Base-by-base conservation (phyloP, 2,113 vertebrate genomes). In the Actenoides lindsayi region DNA sequence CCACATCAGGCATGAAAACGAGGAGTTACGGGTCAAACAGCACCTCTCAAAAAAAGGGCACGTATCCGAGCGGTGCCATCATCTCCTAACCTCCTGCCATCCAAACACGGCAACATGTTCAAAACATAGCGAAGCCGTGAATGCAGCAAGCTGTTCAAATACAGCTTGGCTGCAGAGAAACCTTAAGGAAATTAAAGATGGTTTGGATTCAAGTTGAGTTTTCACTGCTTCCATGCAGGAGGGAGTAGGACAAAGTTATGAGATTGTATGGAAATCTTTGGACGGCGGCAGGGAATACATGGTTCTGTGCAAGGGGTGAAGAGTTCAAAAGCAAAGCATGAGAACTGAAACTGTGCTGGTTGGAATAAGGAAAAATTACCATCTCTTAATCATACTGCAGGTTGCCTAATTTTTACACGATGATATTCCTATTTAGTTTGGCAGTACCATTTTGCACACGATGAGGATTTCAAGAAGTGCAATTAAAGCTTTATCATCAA, bases 41-140 rank as follows among this genome's bases (percentile, higher is more conserved):
- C 9, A 48, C 71, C 83, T 81, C 46, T 56, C 23, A n/a, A 57
- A 2, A 3, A 31, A 39, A 54, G 64, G 51, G 67, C 27, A 60
- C 2, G 4, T 3, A 35, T 17, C 70, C 14, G 9, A 21, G 41
- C 0, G 18, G 56, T 53, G 71, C 73, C 76, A 67, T 84, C 94
- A 88, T 41, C 67, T 44, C 25, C 33, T 83, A 80, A 89, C 93
- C 91, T 87, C 79, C 93, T n/a, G 91, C 84, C 92, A 87, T n/a
- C 89, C 27, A 60, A 65, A 19, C 85, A 9, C 1, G 4, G 60
- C 88, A 33, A 27, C 57, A 9, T 18, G 78, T 48, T 57, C 87
- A 25, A 64, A 91, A 87, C 83, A 69, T 3, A 30, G 87, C 2
- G 2, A 84, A 94, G 77, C 87, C 25, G 15, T 35, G 33, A 81